Base-by-base conservation (phyloP, 2,888 invertebrate genomes). In the Girardia tigrina region DNA sequence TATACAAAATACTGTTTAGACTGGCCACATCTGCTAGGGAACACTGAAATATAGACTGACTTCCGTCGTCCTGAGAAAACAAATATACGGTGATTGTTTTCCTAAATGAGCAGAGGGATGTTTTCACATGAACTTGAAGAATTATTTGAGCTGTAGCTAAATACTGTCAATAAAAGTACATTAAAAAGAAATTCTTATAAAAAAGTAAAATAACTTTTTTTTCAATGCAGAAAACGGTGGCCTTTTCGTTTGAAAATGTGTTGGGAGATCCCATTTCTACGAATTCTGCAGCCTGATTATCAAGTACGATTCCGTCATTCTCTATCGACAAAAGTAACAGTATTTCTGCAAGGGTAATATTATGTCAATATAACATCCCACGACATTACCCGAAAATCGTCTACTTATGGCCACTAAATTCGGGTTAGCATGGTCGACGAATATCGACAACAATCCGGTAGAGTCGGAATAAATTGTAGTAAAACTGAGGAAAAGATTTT, bases 391-490 rank as follows among this genome's bases (percentile, higher is more conserved):
- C n/a, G 56, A 56, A 23, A 20, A 56, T 12, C 56, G 56, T 23
- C 56, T 4, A n/a, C 8, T 56, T 6, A 56, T 56, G 2, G 56
- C 4, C 56, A 56, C 4, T 23, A 56, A 20, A 56, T 56, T 56
- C 2, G 56, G 56, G n/a, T n/a, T 56, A 12, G 23, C n/a, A 20
- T 56, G 56, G n/a, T 56, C 56, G n/a, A 56, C 4, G 23, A 56
- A 56, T 56, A 56, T 56, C n/a, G 56, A 56, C n/a, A 56, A 56
- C n/a, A 56, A 56, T 4, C 56, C 56, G n/a, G 56, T 56, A 20
- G n/a, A 20, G 56, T 56, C n/a, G 4, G 56, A 56, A 56, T 56
- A 56, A 56, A 56, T 56, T 16, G 56, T 20, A 20, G 56, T 56
- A 16, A 56, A 56, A 56, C 4, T 56, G 4, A 56, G n/a, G 4